These are phyloP conservation scores for Ichneumoninae sp. DNA, from an alignment of 2,888 invertebrate genomes.

Conservation along the genomic window DNA sequence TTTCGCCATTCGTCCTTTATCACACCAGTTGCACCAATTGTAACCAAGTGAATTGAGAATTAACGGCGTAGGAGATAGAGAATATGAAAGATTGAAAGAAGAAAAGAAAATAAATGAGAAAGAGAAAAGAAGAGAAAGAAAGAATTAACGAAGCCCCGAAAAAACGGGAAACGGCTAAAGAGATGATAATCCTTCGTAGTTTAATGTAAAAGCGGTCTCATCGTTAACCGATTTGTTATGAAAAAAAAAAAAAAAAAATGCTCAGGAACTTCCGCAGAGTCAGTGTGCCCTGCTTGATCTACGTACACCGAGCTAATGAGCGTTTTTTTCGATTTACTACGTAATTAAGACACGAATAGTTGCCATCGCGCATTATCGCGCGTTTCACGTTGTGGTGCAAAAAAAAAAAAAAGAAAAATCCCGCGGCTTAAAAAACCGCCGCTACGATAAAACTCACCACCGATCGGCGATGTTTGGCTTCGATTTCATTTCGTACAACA, in stretches of 20 bases:
- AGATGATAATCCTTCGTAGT: constrained; percentile 42
- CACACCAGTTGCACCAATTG: constrained; percentile 46
- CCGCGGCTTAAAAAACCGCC: constrained; percentile 17
- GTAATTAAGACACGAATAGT: constrained; percentile 45
- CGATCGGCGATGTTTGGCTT: constrained; percentile 73
- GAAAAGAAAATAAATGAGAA: constrained; percentile 16
- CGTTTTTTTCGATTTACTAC: constrained; percentile 51
- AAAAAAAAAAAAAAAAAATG: constrained; percentile 44
- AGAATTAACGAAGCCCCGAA: constrained; percentile 11
- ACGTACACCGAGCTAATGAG: constrained; percentile 61
- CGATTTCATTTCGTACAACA: constrained; percentile 77
- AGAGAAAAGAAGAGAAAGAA: constrained; percentile 20
- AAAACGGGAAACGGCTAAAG: constrained; percentile 26
- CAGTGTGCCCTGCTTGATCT: constrained; percentile 64
- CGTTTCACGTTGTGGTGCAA: constrained; percentile 36
- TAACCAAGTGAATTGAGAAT: constrained; percentile 41
- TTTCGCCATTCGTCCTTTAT: constrained; percentile 30
- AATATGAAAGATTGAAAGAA: constrained; percentile 48
- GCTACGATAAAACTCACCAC: constrained; percentile 54
- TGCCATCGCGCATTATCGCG: constrained; percentile 42
- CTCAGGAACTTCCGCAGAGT: constrained; percentile 68
- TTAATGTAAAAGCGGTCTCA: constrained; percentile 61
- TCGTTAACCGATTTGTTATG: constrained; percentile 61
- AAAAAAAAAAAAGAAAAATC: background rate
- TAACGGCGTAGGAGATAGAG: constrained; percentile 34